phyloP scores from a whole-genome alignment of 1,140 invertebrate genomes.

The Psilanteris sp. region DNA sequence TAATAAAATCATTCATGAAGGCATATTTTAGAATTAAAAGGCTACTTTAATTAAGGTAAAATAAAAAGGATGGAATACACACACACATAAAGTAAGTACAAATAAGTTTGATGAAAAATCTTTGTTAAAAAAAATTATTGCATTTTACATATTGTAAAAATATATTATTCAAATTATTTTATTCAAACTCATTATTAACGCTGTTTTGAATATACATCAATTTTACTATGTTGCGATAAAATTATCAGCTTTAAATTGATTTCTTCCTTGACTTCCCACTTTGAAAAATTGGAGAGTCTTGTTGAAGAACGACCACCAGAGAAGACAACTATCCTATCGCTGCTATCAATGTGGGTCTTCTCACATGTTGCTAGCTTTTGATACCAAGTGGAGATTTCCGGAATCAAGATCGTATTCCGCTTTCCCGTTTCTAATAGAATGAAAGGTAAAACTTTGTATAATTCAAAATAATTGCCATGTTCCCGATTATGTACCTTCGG shows the following conservation, averaged over 20 bases:
- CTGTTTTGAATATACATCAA: too few relatives aligned
- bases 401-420: constrained; percentile 22
- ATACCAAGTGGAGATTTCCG: constrained; percentile 41
- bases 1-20: constrained; percentile 1
- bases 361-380: constrained; percentile 38
- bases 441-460: constrained; percentile 2
- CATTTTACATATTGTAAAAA: too few relatives aligned
- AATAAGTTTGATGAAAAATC: too few relatives aligned
- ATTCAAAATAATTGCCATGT: background rate
- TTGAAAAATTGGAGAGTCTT: background rate
- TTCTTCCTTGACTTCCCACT: constrained; percentile 1
- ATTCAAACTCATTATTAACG: too few relatives aligned
- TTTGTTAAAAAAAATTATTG: too few relatives aligned
- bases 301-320: constrained; percentile 17
- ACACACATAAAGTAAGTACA: too few relatives aligned
- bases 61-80: too few relatives aligned
- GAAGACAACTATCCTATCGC: constrained; percentile 30
- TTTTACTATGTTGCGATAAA: too few relatives aligned
- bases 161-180: too few relatives aligned
- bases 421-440: constrained; percentile 6
- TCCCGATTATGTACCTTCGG: too few relatives aligned
- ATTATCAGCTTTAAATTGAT: background rate
- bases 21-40: too few relatives aligned
- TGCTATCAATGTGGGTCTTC: constrained; percentile 41
- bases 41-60: too few relatives aligned